Evolutionary conservation across 2,797 vertebrate species (phyloP).

Genomic region (Picus viridis): DNA sequence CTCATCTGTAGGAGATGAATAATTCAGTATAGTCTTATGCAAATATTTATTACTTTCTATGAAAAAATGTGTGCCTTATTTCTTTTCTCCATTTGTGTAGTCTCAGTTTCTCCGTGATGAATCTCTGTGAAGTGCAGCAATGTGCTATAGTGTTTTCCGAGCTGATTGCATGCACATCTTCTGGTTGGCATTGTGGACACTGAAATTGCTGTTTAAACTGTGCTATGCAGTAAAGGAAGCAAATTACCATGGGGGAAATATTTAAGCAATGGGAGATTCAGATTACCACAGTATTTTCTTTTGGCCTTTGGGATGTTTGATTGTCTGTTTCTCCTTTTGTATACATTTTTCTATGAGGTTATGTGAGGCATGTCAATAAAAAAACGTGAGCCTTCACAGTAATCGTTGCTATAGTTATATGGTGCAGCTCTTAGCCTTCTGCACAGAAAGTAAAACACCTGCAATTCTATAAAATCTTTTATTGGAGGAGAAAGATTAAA

Average conservation of each 20-base stretch:
- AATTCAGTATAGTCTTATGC: slow-evolving; percentile 12
- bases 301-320: slow-evolving; percentile 11
- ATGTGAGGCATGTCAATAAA: neutral
- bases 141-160: slow-evolving; percentile 1
- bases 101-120: neutral
- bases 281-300: slow-evolving; percentile 2
- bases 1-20: neutral
- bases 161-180: neutral
- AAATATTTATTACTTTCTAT: slow-evolving; percentile 11
- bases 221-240: neutral
- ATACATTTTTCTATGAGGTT: neutral
- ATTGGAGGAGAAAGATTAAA: neutral
- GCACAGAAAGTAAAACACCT: slow-evolving; percentile 38
- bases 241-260: neutral
- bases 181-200: slow-evolving; percentile 11
- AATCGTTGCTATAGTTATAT: slow-evolving; percentile 55
- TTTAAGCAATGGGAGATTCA: neutral
- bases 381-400: neutral
- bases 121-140: neutral
- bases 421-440: slow-evolving; percentile 8
- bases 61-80: neutral
- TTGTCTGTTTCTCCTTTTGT: slow-evolving; percentile 4
- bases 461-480: slow-evolving; percentile 32
- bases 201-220: slow-evolving; percentile 29
- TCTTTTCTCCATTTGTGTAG: neutral